Conservation (phyloP, 1,140 invertebrate genomes). For the Eriosoma lanigerum region DNA sequence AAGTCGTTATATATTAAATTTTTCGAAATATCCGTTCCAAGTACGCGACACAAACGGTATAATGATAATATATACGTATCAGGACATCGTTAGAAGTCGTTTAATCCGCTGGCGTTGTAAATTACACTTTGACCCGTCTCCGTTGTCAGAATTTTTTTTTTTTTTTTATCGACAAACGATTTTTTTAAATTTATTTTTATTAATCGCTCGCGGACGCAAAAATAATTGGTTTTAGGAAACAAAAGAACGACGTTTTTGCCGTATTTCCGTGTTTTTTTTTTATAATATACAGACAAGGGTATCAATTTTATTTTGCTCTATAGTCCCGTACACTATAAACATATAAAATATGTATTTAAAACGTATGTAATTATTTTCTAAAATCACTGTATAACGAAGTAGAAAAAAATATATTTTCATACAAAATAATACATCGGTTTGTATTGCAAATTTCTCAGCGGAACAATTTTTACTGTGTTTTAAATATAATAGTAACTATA, state of each 20-base stretch:
- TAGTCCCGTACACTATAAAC: no score
- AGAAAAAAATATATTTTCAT: background rate
- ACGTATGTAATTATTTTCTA: background rate
- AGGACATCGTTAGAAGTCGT: background rate
- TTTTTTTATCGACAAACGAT: background rate
- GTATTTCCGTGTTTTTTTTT: background rate
- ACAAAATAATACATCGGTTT: no score
- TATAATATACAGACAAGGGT: background rate
- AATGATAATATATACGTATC: background rate
- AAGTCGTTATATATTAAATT: background rate
- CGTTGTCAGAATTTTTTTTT: background rate
- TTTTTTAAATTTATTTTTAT: background rate
- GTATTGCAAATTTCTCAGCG: no score
- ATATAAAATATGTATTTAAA: background rate
- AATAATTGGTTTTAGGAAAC: slow-evolving; percentile 14
- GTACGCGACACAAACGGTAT: background rate
- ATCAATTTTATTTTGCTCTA: background rate
- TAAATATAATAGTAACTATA: no score
- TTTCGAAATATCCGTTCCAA: background rate
- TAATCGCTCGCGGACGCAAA: background rate
- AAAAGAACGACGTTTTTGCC: background rate
- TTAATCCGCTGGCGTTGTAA: background rate
- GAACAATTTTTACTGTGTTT: no score
- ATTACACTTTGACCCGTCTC: background rate
- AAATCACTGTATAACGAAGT: no score